Evolutionary conservation across 1,140 invertebrate genomes (phyloP).

Genomic region (Atta colombica): DNA sequence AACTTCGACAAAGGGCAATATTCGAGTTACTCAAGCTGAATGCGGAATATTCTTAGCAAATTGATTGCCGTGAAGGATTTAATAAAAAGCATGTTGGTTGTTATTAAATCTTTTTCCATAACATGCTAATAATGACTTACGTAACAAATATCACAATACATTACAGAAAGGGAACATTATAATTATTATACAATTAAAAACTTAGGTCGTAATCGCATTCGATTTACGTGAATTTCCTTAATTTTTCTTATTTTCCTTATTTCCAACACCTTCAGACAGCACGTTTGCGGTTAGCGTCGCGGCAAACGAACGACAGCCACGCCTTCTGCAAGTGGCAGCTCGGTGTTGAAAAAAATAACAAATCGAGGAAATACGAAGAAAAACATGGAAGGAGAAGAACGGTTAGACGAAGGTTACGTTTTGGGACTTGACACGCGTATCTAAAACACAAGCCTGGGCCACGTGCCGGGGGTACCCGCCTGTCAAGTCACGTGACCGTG

Average conservation of each 20-base stretch:
- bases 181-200: constrained; percentile 34
- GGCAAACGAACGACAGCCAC: constrained; percentile 40
- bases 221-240: constrained; percentile 2
- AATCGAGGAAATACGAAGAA: constrained; percentile 69
- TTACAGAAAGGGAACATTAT: neutral
- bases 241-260: neutral
- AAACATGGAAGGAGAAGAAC: constrained; percentile 47
- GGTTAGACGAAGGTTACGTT: constrained; percentile 77
- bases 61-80: constrained; percentile 60
- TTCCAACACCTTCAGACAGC: constrained; percentile 5
- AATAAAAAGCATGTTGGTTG: neutral
- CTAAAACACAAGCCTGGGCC: constrained; percentile 84
- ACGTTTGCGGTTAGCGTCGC: constrained; percentile 7
- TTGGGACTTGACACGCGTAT: constrained; percentile 86
- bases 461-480: constrained; percentile 83
- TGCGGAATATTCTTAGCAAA: constrained; percentile 56
- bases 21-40: constrained; percentile 54
- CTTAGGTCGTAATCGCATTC: neutral
- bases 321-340: constrained; percentile 54
- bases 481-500: constrained; percentile 85
- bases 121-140: constrained; percentile 1
- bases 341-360: constrained; percentile 59
- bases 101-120: constrained; percentile 13
- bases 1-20: constrained; percentile 53
- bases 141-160: neutral